Base-by-base conservation (phyloP, 2,113 vertebrate species). In the Sinocyclocheilus rhinocerous region DNA sequence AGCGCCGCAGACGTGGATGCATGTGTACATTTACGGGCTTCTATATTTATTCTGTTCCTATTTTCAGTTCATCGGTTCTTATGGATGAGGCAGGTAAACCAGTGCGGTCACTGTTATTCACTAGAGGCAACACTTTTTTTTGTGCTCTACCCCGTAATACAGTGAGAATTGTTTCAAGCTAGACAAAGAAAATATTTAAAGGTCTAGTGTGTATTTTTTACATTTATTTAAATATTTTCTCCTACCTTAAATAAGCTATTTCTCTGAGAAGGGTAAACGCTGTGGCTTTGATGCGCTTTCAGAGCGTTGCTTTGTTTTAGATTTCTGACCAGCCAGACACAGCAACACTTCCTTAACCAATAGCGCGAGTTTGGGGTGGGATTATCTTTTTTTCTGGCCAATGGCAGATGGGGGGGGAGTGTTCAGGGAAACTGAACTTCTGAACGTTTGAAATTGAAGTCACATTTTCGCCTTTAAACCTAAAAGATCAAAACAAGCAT, bases 61-160 rank as follows among this genome's bases (percentile, higher is more conserved):
- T 84, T 79, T 50, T 84, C 72, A 75, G 76, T 86, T 72, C 72
- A 52, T 84, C 55, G n/a, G 39, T 16, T 85, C 76, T 39, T 82
- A 65, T 82, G 69, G 79, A 81, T 48, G 79, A 67, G 57, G 36
- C 80, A 33, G 76, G 50, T 4, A 48, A 59, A 33, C 50, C 6
- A 59, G 78, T 67, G n/a, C 26, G 15, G 4, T 45, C 61, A 48
- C 80, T 76, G 7, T 82, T 55, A 39, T 24, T 65, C 20, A 29
- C 48, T 52, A 73, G 20, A 73, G 70, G 18, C 39, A 45, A 59
- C 2, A 48, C 57, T 59, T 3, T 22, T 22, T 59, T 59, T n/a
- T 59, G 57, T 59, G 57, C 22, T 59, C 57, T 59, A n/a, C 57
- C 8, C 57, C 57, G 1, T n/a, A 0, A 59, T n/a, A n/a, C 20